phyloP scores from a whole-genome alignment of 2,113 vertebrate species.

The Leptosomus discolor region DNA sequence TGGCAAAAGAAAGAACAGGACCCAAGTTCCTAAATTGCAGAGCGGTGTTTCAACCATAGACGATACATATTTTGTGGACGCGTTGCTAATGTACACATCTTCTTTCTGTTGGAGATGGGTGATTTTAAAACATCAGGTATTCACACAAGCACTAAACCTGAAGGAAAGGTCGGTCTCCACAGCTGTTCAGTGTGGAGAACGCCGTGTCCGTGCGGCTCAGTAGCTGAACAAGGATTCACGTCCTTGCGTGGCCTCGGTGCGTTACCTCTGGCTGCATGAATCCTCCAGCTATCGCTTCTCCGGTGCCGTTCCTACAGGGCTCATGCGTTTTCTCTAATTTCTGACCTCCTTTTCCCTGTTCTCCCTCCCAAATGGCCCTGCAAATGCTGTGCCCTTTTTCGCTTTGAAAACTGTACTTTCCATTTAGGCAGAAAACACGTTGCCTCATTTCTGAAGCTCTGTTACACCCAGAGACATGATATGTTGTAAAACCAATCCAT shows the following conservation, averaged over 20 bases:
- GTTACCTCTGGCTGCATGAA: not conserved
- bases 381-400: not conserved
- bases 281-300: not conserved
- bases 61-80: not conserved
- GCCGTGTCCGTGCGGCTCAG: not conserved
- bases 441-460: not conserved
- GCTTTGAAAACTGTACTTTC: not conserved
- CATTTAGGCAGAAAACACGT: not conserved
- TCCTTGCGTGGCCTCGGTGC: not conserved
- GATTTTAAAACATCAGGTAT: not conserved
- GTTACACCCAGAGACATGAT: not conserved
- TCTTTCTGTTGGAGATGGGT: not conserved
- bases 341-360: not conserved
- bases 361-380: not conserved
- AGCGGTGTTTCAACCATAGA: not conserved
- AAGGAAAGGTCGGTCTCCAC: not conserved
- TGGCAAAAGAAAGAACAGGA: not conserved
- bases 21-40: not conserved
- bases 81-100: not conserved
- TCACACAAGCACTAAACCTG: not conserved
- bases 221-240: not conserved
- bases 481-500: not conserved
- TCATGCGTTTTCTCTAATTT: not conserved
- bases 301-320: not conserved
- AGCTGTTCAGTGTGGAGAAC: not conserved